These are phyloP conservation scores for Oryzias woworae DNA, from an alignment of 2,113 vertebrate genomes.

Conservation along the genomic window DNA sequence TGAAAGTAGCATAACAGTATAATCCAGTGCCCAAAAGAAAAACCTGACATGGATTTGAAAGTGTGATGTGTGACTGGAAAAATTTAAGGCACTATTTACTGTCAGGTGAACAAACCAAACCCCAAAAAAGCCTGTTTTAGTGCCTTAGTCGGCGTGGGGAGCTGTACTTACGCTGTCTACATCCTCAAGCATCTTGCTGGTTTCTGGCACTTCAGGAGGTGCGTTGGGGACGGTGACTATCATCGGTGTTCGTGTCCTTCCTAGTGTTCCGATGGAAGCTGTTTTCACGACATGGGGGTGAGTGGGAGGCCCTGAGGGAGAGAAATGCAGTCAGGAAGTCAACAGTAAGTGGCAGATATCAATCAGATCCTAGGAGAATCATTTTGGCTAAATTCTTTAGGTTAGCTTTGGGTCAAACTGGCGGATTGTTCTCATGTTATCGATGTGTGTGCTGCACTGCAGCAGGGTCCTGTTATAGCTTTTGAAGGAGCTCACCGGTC, in stretches of 20 bases:
- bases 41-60: constrained; percentile 50
- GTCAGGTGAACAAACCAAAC: neutral
- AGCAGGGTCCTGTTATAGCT: neutral
- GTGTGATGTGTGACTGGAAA: constrained; percentile 30
- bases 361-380: neutral
- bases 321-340: constrained; percentile 3
- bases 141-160: constrained; percentile 18
- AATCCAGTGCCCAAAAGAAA: constrained; percentile 48
- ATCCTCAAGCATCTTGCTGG: constrained; percentile 92
- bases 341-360: neutral
- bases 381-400: neutral
- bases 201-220: constrained; percentile 90
- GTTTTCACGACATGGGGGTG: constrained; percentile 91
- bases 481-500: constrained; percentile 77
- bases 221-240: constrained; percentile 92
- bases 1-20: constrained; percentile 4
- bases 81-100: neutral
- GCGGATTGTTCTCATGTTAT: no score
- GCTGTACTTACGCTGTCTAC: constrained; percentile 89
- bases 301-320: constrained; percentile 77
- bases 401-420: neutral
- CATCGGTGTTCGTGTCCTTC: constrained; percentile 91
- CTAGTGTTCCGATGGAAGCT: constrained; percentile 92
- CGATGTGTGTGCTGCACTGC: neutral
- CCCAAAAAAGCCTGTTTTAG: neutral